Conservation (phyloP, 2,888 invertebrate genomes). For the Hydriomena furcata region DNA sequence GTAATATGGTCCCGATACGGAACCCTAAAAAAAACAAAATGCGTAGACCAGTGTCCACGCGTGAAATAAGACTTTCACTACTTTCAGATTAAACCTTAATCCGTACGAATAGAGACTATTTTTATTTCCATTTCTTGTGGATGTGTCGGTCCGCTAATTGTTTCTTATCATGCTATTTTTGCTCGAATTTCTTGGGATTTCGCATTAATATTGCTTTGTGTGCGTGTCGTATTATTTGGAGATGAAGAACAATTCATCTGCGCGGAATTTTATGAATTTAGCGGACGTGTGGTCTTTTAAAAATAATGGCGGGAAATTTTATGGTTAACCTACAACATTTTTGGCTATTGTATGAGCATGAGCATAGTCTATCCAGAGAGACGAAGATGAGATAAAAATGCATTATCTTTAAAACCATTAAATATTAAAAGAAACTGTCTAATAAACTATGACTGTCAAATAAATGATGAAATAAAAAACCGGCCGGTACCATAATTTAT, state of each 20-base stretch:
- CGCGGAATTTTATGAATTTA: neutral
- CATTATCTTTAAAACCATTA: no score
- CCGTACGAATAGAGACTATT: constrained; percentile 9
- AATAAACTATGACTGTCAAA: no score
- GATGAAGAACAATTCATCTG: neutral
- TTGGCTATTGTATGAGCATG: no score
- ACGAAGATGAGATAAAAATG: no score
- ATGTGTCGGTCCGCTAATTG: constrained; percentile 30
- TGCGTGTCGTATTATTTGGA: neutral
- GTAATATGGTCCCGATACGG: no score
- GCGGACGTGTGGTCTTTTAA: neutral
- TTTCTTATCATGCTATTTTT: constrained; percentile 43
- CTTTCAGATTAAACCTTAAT: constrained; percentile 40
- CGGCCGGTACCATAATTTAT: no score
- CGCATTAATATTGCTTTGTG: constrained; percentile 7
- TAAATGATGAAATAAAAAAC: no score
- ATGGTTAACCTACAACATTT: no score
- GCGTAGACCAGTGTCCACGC: constrained; percentile 50
- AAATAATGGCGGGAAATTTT: no score
- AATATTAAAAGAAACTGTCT: no score
- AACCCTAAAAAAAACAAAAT: no score
- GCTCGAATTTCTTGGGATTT: constrained; percentile 21
- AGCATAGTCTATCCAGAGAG: no score
- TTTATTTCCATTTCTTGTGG: neutral
- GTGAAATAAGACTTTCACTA: constrained; percentile 45